Percentiles rank a stretch among this genome's conserved stretches.
Evolutionary conservation across 2,797 vertebrate species (phyloP).

Genomic region (Cyprinodon diabolis): DNA sequence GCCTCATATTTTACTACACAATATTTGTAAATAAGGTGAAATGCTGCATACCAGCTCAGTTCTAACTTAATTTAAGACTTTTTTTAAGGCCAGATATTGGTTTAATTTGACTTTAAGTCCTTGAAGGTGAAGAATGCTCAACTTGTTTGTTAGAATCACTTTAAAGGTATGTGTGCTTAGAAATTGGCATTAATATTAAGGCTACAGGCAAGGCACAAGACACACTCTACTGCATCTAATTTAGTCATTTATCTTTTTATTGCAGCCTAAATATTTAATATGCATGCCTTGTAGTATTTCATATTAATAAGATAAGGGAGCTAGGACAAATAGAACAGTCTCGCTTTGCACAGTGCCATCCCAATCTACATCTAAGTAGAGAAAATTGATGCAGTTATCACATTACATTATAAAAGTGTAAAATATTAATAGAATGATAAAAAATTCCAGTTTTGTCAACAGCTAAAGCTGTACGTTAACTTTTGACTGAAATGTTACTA

Average conservation of each 20-base stretch:
- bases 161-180: background rate
- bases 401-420: slow-evolving; percentile 8
- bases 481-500: background rate
- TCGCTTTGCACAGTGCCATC: background rate
- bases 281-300: background rate
- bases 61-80: background rate
- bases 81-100: background rate
- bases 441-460: background rate
- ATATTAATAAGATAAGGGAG: background rate
- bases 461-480: background rate
- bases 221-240: background rate
- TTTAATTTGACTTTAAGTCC: background rate
- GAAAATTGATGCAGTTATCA: background rate
- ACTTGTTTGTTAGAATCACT: background rate
- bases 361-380: background rate
- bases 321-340: background rate
- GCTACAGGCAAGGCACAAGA: background rate
- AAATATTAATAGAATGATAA: background rate
- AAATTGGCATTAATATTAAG: background rate
- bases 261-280: background rate
- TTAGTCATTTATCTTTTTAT: background rate
- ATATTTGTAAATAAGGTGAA: background rate
- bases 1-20: background rate
- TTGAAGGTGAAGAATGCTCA: background rate
- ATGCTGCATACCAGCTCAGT: background rate